phyloP scores from a whole-genome alignment of 2,888 invertebrate genomes.

The Orthosia gracilis region DNA sequence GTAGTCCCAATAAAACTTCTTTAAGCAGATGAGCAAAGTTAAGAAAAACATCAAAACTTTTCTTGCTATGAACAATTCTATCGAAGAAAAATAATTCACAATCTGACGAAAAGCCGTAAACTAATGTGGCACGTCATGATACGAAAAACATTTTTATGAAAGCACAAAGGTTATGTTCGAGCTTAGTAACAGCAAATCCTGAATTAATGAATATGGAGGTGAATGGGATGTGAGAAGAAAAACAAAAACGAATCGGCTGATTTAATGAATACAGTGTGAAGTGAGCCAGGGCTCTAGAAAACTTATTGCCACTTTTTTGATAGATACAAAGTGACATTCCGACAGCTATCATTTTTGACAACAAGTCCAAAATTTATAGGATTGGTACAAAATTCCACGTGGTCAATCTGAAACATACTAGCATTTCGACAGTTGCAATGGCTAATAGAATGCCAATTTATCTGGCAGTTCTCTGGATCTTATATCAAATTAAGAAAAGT shows the following conservation, averaged over 20 bases:
- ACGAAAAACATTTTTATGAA: constrained; percentile 15
- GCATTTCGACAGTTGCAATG: too few species aligned
- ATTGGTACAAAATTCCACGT: too few species aligned
- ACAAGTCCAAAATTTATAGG: too few species aligned
- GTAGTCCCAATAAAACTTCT: neutral
- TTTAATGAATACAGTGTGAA: too few species aligned
- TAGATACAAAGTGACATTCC: too few species aligned
- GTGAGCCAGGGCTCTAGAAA: too few species aligned
- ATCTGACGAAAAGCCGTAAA: neutral
- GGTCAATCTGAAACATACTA: too few species aligned
- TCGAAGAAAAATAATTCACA: neutral
- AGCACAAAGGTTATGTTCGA: neutral
- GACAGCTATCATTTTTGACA: too few species aligned
- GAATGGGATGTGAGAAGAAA: neutral
- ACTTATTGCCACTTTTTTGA: too few species aligned
- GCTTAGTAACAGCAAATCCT: constrained; percentile 11
- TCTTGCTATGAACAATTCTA: neutral
- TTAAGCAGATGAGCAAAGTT: neutral
- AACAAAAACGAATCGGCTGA: neutral
- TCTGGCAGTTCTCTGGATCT: too few species aligned
- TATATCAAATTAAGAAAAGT: too few species aligned
- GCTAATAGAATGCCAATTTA: too few species aligned
- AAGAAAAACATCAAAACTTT: neutral
- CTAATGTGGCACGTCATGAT: constrained; percentile 6
- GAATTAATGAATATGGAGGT: constrained; percentile 1